phyloP scores from a whole-genome alignment of 1,140 invertebrate species.

The Eueides isabella region DNA sequence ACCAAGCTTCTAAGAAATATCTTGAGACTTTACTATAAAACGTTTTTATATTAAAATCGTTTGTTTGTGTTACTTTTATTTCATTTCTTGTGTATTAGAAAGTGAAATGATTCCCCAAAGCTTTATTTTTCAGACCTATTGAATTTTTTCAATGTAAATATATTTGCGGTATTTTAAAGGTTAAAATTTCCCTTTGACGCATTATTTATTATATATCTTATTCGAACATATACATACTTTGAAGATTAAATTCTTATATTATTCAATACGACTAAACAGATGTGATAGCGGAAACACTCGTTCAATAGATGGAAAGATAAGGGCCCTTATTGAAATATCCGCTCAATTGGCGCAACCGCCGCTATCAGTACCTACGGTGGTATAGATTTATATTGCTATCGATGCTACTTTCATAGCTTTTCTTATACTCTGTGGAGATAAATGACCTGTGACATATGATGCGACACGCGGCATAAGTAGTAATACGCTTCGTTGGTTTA shows the following conservation, averaged over 20 bases:
- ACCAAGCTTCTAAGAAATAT: slow-evolving; percentile 22
- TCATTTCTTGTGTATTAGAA: neutral
- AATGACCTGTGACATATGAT: slow-evolving; percentile 15
- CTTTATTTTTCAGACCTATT: neutral
- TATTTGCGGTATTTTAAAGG: too few species aligned
- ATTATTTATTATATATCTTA: too few species aligned
- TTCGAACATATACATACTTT: neutral
- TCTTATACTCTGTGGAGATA: slow-evolving; percentile 9
- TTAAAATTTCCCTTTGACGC: neutral
- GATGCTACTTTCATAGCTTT: slow-evolving; percentile 1
- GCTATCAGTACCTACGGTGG: slow-evolving; percentile 13
- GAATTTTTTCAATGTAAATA: neutral
- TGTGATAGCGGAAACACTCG: slow-evolving; percentile 19
- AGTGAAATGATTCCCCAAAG: neutral
- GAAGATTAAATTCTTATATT: neutral
- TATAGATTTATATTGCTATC: slow-evolving; percentile 20
- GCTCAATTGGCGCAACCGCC: slow-evolving; percentile 30
- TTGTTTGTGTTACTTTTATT: neutral
- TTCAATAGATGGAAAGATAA: slow-evolving; percentile 20
- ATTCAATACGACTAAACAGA: slow-evolving; percentile 5
- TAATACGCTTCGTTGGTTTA: neutral
- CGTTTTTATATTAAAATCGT: slow-evolving; percentile 31
- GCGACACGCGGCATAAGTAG: neutral
- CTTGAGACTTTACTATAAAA: slow-evolving; percentile 27
- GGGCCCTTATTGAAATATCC: slow-evolving; percentile 30